Conservation (phyloP, 2,797 vertebrate species). For the Gobio occitaniae region DNA sequence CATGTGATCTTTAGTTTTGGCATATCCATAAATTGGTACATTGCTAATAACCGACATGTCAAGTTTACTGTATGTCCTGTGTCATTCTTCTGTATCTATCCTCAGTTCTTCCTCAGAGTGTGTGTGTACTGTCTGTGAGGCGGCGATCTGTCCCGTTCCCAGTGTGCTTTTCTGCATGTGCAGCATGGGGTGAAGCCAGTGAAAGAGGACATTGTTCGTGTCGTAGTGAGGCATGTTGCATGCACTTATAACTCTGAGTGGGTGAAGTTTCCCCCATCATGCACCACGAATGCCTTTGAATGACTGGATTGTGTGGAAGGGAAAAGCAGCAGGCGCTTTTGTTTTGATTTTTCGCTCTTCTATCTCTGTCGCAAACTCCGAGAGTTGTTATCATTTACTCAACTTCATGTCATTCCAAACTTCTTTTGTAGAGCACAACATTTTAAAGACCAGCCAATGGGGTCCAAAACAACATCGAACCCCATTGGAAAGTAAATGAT, state of each 20-base stretch:
- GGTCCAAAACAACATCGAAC: neutral
- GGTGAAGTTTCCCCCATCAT: conserved; percentile 77
- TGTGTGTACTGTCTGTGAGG: conserved; percentile 49
- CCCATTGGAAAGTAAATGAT: neutral
- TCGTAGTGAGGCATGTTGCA: conserved; percentile 76
- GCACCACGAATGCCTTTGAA: conserved; percentile 78
- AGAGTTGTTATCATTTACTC: neutral
- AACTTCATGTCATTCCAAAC: neutral
- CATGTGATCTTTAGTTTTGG: neutral
- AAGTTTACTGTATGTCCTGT: conserved; percentile 11
- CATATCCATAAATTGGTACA: neutral
- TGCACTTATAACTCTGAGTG: conserved; percentile 79
- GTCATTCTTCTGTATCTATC: conserved; percentile 2
- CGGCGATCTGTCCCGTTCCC: conserved; percentile 16
- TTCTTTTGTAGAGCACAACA: neutral
- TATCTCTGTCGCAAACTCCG: conserved; percentile 5
- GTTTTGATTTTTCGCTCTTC: conserved; percentile 27
- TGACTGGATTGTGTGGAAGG: conserved; percentile 60
- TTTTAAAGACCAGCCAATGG: neutral
- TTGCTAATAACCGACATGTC: neutral
- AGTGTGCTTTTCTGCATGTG: conserved; percentile 42
- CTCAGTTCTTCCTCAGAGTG: conserved; percentile 60
- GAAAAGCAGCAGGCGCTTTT: conserved; percentile 37
- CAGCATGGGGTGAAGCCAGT: conserved; percentile 65
- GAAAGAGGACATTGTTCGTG: conserved; percentile 91